Conservation (phyloP, 2,797 vertebrate genomes). For the Hephaestus fuliginosus region DNA sequence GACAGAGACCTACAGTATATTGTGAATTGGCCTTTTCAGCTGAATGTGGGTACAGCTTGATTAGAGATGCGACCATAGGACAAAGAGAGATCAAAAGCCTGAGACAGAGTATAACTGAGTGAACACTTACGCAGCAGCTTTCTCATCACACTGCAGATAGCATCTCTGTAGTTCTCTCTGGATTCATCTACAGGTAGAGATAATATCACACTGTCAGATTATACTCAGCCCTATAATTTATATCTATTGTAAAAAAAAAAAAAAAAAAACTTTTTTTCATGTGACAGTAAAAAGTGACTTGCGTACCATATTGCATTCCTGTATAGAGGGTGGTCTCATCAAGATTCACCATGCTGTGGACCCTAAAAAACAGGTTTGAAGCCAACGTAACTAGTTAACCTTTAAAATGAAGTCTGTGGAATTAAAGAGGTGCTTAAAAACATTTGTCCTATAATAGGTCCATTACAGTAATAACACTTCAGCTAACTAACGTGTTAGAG, state of each 20-base stretch:
- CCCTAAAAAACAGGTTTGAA: slow-evolving; percentile 77
- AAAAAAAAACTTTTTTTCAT: neutral
- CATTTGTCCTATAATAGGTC: neutral
- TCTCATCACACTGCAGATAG: slow-evolving; percentile 91
- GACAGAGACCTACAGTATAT: neutral
- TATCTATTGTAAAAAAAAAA: neutral
- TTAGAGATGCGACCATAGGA: neutral
- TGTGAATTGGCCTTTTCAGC: neutral
- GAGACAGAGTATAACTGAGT: neutral
- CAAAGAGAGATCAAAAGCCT: neutral
- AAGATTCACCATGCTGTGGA: slow-evolving; percentile 93
- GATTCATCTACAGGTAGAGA: slow-evolving; percentile 86
- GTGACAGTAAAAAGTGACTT: neutral
- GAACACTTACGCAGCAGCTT: slow-evolving; percentile 93
- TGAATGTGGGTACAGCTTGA: neutral
- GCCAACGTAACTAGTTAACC: neutral
- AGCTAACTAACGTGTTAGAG: neutral
- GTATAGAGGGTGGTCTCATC: slow-evolving; percentile 93
- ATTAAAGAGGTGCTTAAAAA: neutral
- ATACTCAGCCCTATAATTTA: neutral
- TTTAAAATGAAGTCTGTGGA: neutral
- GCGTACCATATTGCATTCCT: slow-evolving; percentile 92
- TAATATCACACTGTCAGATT: slow-evolving; percentile 25
- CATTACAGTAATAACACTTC: neutral
- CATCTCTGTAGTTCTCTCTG: slow-evolving; percentile 94